Base-by-base conservation (phyloP, 2,797 vertebrate genomes). In the Peromyscus nudipes region DNA sequence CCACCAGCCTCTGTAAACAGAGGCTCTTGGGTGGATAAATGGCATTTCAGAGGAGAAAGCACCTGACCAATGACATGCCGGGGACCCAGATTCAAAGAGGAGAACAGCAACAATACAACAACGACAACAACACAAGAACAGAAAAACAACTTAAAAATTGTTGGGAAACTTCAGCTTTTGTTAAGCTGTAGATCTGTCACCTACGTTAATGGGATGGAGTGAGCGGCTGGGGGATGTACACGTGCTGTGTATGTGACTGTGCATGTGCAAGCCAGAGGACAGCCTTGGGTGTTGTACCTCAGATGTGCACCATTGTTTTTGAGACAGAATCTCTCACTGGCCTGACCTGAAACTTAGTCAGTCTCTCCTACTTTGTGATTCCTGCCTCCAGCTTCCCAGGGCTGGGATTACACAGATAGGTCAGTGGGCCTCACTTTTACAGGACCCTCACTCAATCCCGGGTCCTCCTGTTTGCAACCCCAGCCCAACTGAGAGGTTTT, bases 1-100 rank as follows among this genome's bases (percentile, higher is more conserved):
- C 76, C 79, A 43, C 76, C 77, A 83, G 83, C 64, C 89, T 92
- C 71, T 94, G 73, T 67, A 96, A 97, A 95, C 84, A 92, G 84
- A 94, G 96, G 25, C 43, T 92, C 64, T 75, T 73, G 23, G 86
- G 57, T 34, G 46, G 73, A 95, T 89, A 90, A 94, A 86, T 12
- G 87, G 75, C 13, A 17, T n/a, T 69, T 46, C 8, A 43, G 37
- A 81, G 87, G 29, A 65, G n/a, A 2, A 12, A 29, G 1, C 4
- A 0, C 9, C 19, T 4, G 62, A 1, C 92, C 84, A 87, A 95
- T 29, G 65, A 82, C 88, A 84, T 23, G n/a, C 21, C n/a, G 31
- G 73, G 14, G 14, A 79, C 40, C 29, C 55, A 79, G 21, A 84
- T 81, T 87, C 52, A 88, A 91, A 91, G 73, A 8, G 52, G 46